Conservation (phyloP, 2,113 vertebrate species). For the Xiphophorus maculatus region DNA sequence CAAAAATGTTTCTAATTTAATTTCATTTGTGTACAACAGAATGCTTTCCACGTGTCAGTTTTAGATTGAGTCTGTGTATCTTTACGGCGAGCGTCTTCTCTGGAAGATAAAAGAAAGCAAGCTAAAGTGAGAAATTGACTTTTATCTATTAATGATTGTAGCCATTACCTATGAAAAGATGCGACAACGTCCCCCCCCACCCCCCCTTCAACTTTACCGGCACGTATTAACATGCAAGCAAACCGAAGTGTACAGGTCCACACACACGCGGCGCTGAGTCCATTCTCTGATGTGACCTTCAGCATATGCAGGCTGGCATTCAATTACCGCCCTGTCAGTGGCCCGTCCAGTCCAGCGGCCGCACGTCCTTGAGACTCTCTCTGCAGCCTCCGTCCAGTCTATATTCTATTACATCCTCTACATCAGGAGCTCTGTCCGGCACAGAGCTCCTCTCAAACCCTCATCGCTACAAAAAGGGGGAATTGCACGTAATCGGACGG, state of each 20-base stretch:
- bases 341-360: slow-evolving; percentile 69
- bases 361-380: slow-evolving; percentile 68
- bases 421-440: slow-evolving; percentile 46
- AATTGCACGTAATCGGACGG: neutral
- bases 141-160: neutral
- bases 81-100: no score
- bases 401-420: slow-evolving; percentile 70
- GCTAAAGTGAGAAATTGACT: neutral
- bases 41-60: no score
- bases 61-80: no score
- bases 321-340: slow-evolving; percentile 77
- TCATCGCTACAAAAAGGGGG: slow-evolving; percentile 11
- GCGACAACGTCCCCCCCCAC: neutral
- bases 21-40: no score
- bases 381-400: slow-evolving; percentile 64
- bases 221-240: slow-evolving; percentile 2
- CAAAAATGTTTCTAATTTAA: no score
- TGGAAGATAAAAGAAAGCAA: neutral
- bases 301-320: slow-evolving; percentile 74
- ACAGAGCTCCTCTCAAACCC: slow-evolving; percentile 27
- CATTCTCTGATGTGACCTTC: slow-evolving; percentile 75
- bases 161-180: neutral
- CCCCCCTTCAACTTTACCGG: slow-evolving; percentile 15
- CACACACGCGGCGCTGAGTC: slow-evolving; percentile 29
- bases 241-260: slow-evolving; percentile 13